Evolutionary conservation across 2,113 vertebrate genomes (phyloP).

Genomic region (Uria aalge): DNA sequence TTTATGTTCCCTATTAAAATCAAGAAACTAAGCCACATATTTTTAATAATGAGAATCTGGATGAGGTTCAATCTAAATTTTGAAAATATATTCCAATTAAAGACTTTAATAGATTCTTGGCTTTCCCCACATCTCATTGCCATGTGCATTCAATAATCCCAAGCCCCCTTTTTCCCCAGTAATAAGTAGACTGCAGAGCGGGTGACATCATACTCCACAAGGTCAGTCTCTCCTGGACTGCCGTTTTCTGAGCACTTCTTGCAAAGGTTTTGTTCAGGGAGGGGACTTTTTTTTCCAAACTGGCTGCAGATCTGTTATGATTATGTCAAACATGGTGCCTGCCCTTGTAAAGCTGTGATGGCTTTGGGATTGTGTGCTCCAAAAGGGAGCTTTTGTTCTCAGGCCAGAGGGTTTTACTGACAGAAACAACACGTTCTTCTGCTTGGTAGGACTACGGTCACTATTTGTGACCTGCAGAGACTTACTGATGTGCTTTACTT

Average conservation of each 20-base stretch:
- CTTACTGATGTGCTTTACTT: neutral
- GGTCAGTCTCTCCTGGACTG: slow-evolving; percentile 43
- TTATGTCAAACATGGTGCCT: neutral
- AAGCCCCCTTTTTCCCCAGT: slow-evolving; percentile 14
- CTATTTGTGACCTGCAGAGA: neutral
- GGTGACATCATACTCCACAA: slow-evolving; percentile 74
- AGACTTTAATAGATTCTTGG: slow-evolving; percentile 81
- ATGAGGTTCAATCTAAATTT: slow-evolving; percentile 72
- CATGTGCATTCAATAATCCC: slow-evolving; percentile 85
- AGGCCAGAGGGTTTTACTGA: neutral
- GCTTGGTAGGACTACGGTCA: neutral
- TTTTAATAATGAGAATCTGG: slow-evolving; percentile 86
- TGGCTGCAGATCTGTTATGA: neutral
- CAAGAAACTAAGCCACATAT: slow-evolving; percentile 75
- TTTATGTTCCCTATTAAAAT: slow-evolving; percentile 29
- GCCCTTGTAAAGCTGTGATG: neutral
- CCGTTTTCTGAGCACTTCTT: neutral
- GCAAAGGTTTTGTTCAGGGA: neutral
- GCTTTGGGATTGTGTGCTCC: neutral
- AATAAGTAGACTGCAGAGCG: slow-evolving; percentile 5
- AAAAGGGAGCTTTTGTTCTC: neutral
- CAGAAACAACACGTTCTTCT: neutral
- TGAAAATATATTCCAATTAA: slow-evolving; percentile 78
- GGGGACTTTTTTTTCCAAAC: neutral
- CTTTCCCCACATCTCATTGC: slow-evolving; percentile 69